Percentiles rank a stretch among this genome's conserved stretches.
Evolutionary conservation across 2,113 vertebrate species (phyloP).

Genomic region (Xenopus borealis): DNA sequence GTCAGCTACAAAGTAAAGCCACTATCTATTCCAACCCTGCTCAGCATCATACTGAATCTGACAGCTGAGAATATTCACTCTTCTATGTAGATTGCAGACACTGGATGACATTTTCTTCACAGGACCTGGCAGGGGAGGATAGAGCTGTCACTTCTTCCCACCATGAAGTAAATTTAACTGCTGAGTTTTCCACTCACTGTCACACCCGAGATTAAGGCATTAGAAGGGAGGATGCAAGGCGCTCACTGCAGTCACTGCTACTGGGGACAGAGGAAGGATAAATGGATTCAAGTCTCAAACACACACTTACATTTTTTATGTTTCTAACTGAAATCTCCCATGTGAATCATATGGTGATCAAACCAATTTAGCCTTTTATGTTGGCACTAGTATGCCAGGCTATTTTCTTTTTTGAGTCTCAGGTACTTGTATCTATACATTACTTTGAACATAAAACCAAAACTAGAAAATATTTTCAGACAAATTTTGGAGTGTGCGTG

Average conservation of each 20-base stretch:
- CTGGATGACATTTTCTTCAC: conserved; percentile 40
- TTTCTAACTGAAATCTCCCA: too few species aligned
- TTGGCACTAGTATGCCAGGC: too few species aligned
- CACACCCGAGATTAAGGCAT: conserved; percentile 37
- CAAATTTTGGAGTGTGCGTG: too few species aligned
- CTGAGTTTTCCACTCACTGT: conserved; percentile 41
- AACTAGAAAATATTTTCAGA: too few species aligned
- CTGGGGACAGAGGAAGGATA: conserved; percentile 3
- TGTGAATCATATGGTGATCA: too few species aligned
- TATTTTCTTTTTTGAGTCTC: too few species aligned
- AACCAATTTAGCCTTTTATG: too few species aligned
- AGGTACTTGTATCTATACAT: too few species aligned
- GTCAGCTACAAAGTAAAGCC: conserved; percentile 1
- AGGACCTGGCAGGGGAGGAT: conserved; percentile 38
- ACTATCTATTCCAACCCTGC: neutral
- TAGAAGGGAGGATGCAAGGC: conserved; percentile 1
- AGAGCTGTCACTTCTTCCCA: conserved; percentile 42
- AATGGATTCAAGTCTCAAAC: conserved; percentile 7
- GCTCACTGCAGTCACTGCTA: neutral
- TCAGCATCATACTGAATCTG: conserved; percentile 16
- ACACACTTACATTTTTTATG: neutral
- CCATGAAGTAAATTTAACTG: conserved; percentile 36
- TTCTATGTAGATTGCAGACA: conserved; percentile 16
- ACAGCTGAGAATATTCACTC: conserved; percentile 24
- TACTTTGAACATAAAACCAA: too few species aligned